Evolutionary conservation across 1,140 invertebrate species (phyloP), one percentile per base, ranked within the genome.

Genomic region (Ceratosolen fusciceps): DNA sequence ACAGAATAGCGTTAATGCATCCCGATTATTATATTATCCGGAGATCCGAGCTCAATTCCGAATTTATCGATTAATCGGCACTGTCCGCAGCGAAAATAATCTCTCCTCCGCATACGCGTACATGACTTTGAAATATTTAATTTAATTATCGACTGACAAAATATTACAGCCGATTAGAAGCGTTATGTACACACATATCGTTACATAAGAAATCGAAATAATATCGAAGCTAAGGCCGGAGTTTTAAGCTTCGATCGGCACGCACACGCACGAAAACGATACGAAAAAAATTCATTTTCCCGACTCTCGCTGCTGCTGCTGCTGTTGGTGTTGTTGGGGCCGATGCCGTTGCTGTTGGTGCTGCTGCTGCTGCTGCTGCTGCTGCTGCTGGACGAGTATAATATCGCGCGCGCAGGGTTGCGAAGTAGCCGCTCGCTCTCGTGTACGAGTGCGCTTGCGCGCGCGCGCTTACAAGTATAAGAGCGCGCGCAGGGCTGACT

Each of bases 401-500:
- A 70, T 24, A 70, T 70, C 12, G 21, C 39, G 9, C 39, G 9
- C 37, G 39, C 43, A 47, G 37, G 37, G 67, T 43, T 70, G 24
- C 37, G n/a, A 68, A 68, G 39, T 39, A 43, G 4, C 37, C 16
- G 31, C n/a, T 7, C 29, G 26, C 26, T 7, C 12, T n/a, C 2
- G 21, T 71, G 14, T 31, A n/a, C 26, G 4, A 49, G 39, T 31
- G 47, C 10, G 56, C 54, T 74, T 62, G 12, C 29, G 47, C 21
- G 58, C 19, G 58, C 31, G 34, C n/a, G 58, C 47, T 5, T 71
- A 24, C 52, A 19, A 31, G 26, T 74, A 62, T 47, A 31, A 47
- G 31, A 68, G 68, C 34, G 65, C 24, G 16, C 58, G 49, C 37
- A 76, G 52, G 81, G 79, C 71, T 77, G 58, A 39, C 87, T 87